Evolutionary conservation across 2,888 invertebrate species (phyloP).

Genomic region (Anarsia innoxiella): DNA sequence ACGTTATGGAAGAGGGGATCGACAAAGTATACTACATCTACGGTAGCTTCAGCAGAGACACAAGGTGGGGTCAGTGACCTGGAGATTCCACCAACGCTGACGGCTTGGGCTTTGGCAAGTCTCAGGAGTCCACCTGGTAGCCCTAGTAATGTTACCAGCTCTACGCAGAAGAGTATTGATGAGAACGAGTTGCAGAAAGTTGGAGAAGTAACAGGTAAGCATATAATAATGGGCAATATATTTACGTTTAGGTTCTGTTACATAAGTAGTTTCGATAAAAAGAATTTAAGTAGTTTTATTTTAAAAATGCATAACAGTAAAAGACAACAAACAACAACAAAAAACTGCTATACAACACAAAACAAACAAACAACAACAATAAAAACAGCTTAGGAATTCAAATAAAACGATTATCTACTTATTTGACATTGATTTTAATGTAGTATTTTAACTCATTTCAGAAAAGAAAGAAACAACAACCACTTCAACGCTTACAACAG

Average conservation of each 20-base stretch:
- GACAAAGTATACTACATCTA: conserved; percentile 51
- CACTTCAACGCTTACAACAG: conserved; percentile 31
- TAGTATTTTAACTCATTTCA: conserved; percentile 31
- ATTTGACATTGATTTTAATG: not conserved
- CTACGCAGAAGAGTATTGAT: conserved; percentile 39
- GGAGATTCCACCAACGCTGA: conserved; percentile 66
- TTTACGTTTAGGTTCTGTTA: no score
- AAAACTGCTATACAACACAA: no score
- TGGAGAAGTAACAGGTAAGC: conserved; percentile 53
- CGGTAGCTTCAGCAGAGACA: conserved; percentile 35
- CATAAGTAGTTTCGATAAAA: no score
- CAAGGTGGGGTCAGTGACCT: conserved; percentile 42
- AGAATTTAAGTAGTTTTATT: no score
- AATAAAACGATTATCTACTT: no score
- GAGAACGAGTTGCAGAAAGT: conserved; percentile 67
- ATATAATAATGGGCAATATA: no score
- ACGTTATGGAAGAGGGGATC: conserved; percentile 69
- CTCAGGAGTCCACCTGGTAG: conserved; percentile 53
- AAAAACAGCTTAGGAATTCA: no score
- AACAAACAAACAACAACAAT: no score
- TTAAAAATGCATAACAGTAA: no score
- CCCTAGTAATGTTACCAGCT: conserved; percentile 28
- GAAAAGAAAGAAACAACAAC: conserved; percentile 44
- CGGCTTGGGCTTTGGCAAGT: conserved; percentile 71
- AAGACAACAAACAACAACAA: no score